These are phyloP conservation scores for Macroglossus sobrinus DNA, from an alignment of 2,113 vertebrate genomes.

Conservation along the genomic window DNA sequence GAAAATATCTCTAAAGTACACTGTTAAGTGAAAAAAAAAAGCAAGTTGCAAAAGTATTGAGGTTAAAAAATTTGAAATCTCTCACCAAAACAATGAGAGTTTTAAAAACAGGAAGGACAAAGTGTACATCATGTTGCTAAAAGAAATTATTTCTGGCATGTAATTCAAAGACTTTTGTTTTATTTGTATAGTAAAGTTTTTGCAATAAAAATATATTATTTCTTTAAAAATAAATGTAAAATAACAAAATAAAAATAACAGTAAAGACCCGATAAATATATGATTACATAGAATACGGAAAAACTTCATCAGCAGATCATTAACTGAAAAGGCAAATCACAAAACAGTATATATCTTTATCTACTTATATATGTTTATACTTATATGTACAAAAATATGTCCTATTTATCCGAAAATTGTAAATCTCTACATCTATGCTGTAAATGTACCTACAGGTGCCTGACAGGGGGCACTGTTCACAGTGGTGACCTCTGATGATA, in stretches of 20 bases:
- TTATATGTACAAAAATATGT: too few species aligned
- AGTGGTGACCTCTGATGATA: too few species aligned
- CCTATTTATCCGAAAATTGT: not conserved
- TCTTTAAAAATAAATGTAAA: not conserved
- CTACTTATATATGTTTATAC: too few species aligned
- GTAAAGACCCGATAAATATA: not conserved
- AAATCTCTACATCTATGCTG: not conserved
- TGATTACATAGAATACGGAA: not conserved
- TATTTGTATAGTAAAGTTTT: not conserved
- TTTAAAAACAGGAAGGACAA: not conserved
- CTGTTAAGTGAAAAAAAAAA: not conserved
- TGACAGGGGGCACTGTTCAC: not conserved
- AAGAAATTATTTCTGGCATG: not conserved
- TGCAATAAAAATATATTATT: not conserved
- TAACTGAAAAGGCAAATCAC: not conserved
- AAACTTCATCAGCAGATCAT: not conserved
- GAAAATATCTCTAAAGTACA: not conserved
- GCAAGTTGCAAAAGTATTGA: not conserved
- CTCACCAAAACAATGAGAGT: not conserved
- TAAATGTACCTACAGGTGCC: not conserved
- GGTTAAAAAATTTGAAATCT: not conserved
- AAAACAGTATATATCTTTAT: not conserved
- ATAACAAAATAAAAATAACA: not conserved
- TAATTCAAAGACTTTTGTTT: not conserved
- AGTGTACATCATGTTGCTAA: not conserved